Percentiles rank a stretch among this genome's conserved stretches.
phyloP scores from a whole-genome alignment of 2,888 invertebrate genomes.

The Epistrophella euchroma region DNA sequence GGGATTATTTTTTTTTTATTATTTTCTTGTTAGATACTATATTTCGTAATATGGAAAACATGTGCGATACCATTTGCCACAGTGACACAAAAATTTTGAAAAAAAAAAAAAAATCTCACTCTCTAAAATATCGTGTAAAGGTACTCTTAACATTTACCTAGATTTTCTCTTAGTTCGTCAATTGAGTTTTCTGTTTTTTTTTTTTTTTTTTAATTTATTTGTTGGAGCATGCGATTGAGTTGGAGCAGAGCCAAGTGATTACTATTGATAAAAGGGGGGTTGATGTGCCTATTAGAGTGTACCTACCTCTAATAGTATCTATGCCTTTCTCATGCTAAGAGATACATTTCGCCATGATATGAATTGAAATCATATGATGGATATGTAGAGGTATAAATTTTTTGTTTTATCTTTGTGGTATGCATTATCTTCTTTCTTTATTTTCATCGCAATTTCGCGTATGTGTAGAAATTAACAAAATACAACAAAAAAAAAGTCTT shows the following conservation, averaged over 20 bases:
- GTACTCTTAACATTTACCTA: slow-evolving; percentile 14
- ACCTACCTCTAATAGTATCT: slow-evolving; percentile 14
- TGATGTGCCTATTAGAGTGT: slow-evolving; percentile 31
- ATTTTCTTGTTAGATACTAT: slow-evolving; percentile 25
- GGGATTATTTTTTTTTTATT: background rate
- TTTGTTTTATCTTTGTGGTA: slow-evolving; percentile 19
- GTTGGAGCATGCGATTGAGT: slow-evolving; percentile 32
- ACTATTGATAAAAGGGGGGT: slow-evolving; percentile 38
- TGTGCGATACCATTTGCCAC: slow-evolving; percentile 44
- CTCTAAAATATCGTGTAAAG: background rate
- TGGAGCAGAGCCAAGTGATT: slow-evolving; percentile 13
- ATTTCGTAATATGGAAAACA: slow-evolving; percentile 65
- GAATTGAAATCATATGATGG: slow-evolving; percentile 66
- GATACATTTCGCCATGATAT: slow-evolving; percentile 23
- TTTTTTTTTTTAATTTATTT: slow-evolving; percentile 24
- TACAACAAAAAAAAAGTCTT: slow-evolving; percentile 16
- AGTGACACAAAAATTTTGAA: slow-evolving; percentile 52
- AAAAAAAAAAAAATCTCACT: slow-evolving; percentile 2
- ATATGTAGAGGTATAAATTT: slow-evolving; percentile 1
- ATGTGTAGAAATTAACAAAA: slow-evolving; percentile 50
- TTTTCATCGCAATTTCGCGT: slow-evolving; percentile 41
- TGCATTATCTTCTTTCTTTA: slow-evolving; percentile 43
- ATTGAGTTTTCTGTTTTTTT: slow-evolving; percentile 27
- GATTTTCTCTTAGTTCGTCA: background rate
- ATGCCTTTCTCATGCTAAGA: slow-evolving; percentile 22